Conservation (phyloP, 2,888 invertebrate genomes). For the Malachius bipustulatus region DNA sequence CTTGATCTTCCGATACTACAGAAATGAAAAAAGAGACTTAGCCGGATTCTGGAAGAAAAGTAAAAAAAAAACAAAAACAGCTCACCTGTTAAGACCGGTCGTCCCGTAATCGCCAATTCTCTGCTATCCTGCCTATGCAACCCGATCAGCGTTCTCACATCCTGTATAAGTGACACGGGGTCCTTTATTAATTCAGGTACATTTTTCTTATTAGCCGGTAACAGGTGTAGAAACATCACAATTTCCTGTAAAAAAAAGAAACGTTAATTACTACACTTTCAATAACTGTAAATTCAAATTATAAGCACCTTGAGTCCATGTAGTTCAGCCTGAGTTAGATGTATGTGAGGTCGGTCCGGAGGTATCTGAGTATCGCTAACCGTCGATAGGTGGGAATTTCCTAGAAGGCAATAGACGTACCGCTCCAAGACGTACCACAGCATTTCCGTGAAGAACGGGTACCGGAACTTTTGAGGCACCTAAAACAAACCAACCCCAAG, state of each 20-base stretch:
- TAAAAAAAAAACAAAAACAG: conserved; percentile 9
- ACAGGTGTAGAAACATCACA: conserved; percentile 79
- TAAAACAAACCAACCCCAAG: conserved; percentile 36
- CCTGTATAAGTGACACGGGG: conserved; percentile 79
- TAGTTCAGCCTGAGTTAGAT: conserved; percentile 67
- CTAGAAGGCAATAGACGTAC: conserved; percentile 78
- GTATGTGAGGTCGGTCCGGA: conserved; percentile 49
- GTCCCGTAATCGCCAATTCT: conserved; percentile 71
- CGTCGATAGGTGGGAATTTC: conserved; percentile 61
- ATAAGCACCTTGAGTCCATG: conserved; percentile 72
- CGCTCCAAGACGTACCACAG: conserved; percentile 93
- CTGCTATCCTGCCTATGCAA: conserved; percentile 80
- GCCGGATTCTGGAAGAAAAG: conserved; percentile 1
- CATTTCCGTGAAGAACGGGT: conserved; percentile 97
- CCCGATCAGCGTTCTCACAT: conserved; percentile 79
- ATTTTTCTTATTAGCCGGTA: conserved; percentile 81
- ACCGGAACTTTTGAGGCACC: conserved; percentile 95
- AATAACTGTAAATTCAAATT: background rate
- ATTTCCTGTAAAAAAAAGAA: conserved; percentile 54
- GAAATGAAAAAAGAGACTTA: background rate
- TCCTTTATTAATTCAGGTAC: conserved; percentile 84
- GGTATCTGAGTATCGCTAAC: conserved; percentile 32
- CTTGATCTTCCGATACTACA: conserved; percentile 28
- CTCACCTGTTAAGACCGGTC: conserved; percentile 51
- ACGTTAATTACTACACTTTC: too few relatives aligned